These are phyloP conservation scores for Pygmarrhopalites habei DNA, from an alignment of 1,140 invertebrate genomes.

Conservation along the genomic window DNA sequence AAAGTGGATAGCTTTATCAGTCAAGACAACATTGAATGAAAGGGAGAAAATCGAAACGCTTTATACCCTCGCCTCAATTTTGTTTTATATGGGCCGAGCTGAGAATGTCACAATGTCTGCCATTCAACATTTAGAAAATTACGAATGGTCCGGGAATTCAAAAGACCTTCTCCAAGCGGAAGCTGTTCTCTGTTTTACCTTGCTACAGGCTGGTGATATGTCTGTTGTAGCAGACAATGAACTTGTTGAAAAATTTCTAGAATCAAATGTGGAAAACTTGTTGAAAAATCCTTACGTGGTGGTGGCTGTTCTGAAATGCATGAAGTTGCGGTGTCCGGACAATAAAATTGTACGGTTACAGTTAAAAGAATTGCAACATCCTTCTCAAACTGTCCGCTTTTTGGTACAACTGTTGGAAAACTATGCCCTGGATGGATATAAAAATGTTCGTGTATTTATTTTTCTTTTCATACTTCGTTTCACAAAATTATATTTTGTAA, in stretches of 20 bases:
- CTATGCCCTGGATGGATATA: slow-evolving; percentile 15
- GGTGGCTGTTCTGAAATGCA: slow-evolving; percentile 9
- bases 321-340: slow-evolving; percentile 10
- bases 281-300: slow-evolving; percentile 19
- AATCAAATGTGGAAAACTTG: slow-evolving; percentile 2
- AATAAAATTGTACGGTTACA: slow-evolving; percentile 3
- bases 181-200: slow-evolving; percentile 18
- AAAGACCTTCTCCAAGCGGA: slow-evolving; percentile 19
- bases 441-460: too few species aligned
- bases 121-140: neutral
- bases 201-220: slow-evolving; percentile 16
- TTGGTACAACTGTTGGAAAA: neutral
- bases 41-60: slow-evolving; percentile 24
- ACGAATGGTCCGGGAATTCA: neutral
- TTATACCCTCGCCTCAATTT: slow-evolving; percentile 16
- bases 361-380: slow-evolving; percentile 3
- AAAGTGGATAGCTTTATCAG: slow-evolving; percentile 17
- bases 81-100: slow-evolving; percentile 11
- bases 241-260: slow-evolving; percentile 16
- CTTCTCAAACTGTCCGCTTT: slow-evolving; percentile 11
- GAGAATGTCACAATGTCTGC: slow-evolving; percentile 7
- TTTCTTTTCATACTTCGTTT: too few species aligned
- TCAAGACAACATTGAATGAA: slow-evolving; percentile 9
- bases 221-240: neutral
- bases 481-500: too few species aligned